Base-by-base conservation (phyloP, 2,888 invertebrate genomes). In the Noctua comes region DNA sequence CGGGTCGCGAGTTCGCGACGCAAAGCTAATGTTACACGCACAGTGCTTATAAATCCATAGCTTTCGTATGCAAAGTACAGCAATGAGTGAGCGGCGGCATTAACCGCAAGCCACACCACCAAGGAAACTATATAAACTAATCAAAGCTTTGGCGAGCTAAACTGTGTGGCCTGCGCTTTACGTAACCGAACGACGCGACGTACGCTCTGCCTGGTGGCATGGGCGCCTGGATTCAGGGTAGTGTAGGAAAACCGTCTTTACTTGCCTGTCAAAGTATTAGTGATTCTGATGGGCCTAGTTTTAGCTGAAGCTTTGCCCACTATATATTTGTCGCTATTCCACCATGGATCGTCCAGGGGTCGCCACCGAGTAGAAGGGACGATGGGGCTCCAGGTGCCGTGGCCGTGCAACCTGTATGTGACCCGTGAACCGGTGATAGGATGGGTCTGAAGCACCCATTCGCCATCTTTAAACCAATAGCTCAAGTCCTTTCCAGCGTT, bases 401-500 rank as follows among this genome's bases (percentile, higher is more conserved):
- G 93, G 0, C 96, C 96, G 62, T 94, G 92, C 13, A 73, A 88
- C 46, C 91, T 89, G 88, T 90, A 94, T 0, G 93, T 89, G 0
- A 90, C 89, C 0, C 65, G 86, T 5, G 93, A 83, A 0, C 94
- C 94, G 0, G 93, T 94, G 94, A 92, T 93, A 89, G 92, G 95
- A 95, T 95, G 95, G 84, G 86, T 93, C 87, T 94, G 93, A 21
- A 82, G 86, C 1, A 94, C 81, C 96, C 95, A 97, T 1, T 97
- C 97, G 65, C 96, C 95, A 36, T 97, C 96, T 85, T 98, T 97
- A 92, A 99, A 99, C 98, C 98, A 98, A 91, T 98, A 97, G 88
- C 98, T 98, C 24, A 99, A 97, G 93, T 99, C 99, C 92, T 98
- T 99, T 27, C 99, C 99, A 16, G 98, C 98, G 91, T 97, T 97